These are phyloP conservation scores for Origma solitaria DNA, from an alignment of 2,113 vertebrate species.

Conservation along the genomic window DNA sequence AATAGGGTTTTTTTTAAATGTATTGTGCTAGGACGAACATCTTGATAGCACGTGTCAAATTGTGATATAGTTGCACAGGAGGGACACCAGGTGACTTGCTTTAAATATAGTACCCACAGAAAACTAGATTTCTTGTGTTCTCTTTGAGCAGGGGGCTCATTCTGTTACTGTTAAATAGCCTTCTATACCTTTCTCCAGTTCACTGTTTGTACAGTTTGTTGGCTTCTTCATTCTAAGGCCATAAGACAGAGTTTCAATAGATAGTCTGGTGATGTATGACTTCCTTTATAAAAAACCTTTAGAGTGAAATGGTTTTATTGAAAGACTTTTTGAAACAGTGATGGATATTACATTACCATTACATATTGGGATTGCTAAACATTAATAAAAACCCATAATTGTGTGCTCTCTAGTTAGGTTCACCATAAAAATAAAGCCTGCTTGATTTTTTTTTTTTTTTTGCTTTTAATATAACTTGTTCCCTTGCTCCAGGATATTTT, in stretches of 20 bases:
- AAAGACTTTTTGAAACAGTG: background rate
- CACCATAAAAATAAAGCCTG: background rate
- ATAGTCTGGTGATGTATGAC: background rate
- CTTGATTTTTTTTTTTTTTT: background rate
- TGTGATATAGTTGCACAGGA: background rate
- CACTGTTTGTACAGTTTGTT: background rate
- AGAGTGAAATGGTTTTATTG: background rate
- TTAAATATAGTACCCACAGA: background rate
- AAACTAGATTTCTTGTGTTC: background rate
- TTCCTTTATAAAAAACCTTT: background rate
- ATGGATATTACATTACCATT: background rate
- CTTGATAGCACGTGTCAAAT: background rate
- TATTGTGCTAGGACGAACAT: background rate
- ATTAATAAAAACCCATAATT: background rate
- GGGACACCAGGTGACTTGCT: background rate
- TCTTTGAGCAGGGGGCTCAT: background rate
- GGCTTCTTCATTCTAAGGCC: background rate
- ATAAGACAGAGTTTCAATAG: background rate
- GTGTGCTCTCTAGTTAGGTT: background rate
- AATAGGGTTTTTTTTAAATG: background rate
- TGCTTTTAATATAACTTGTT: background rate
- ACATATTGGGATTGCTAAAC: background rate
- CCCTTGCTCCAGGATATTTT: background rate
- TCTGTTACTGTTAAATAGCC: background rate
- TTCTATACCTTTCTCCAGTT: background rate